Evolutionary conservation across 2,888 invertebrate genomes (phyloP).

Genomic region (Acronicta leporina): DNA sequence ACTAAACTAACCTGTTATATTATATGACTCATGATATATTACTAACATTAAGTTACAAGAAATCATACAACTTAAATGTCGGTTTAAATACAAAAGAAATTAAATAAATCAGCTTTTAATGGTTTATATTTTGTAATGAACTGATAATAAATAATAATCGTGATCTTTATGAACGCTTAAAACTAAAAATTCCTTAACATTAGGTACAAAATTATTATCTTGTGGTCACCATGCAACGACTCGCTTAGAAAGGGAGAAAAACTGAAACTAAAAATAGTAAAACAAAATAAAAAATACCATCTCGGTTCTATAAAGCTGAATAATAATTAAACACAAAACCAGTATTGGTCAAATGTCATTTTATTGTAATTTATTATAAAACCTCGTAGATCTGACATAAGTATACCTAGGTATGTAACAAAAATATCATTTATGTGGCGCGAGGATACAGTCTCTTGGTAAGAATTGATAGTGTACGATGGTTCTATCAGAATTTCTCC

Average conservation of each 20-base stretch:
- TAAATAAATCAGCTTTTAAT: conserved; percentile 87
- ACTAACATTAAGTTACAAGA: conserved; percentile 85
- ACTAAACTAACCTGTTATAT: conserved; percentile 87
- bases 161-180: conserved; percentile 87
- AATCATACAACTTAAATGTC: conserved; percentile 82
- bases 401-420: conserved; percentile 56
- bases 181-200: conserved; percentile 82
- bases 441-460: conserved; percentile 81
- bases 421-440: conserved; percentile 76
- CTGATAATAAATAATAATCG: conserved; percentile 89
- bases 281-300: conserved; percentile 76
- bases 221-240: conserved; percentile 84
- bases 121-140: conserved; percentile 87
- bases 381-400: conserved; percentile 75
- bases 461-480: conserved; percentile 77
- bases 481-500: conserved; percentile 86
- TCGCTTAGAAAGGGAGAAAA: conserved; percentile 79
- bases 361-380: conserved; percentile 77
- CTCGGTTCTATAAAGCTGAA: conserved; percentile 69
- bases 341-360: conserved; percentile 75
- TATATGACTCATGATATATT: conserved; percentile 88
- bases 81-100: conserved; percentile 88
- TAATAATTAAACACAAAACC: conserved; percentile 83
- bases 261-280: conserved; percentile 77
- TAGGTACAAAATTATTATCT: conserved; percentile 88